A percentile compares a stretch with the other conserved stretches of the same genome.
Evolutionary conservation across 2,797 vertebrate genomes (phyloP).

Genomic region (Luscinia luscinia): DNA sequence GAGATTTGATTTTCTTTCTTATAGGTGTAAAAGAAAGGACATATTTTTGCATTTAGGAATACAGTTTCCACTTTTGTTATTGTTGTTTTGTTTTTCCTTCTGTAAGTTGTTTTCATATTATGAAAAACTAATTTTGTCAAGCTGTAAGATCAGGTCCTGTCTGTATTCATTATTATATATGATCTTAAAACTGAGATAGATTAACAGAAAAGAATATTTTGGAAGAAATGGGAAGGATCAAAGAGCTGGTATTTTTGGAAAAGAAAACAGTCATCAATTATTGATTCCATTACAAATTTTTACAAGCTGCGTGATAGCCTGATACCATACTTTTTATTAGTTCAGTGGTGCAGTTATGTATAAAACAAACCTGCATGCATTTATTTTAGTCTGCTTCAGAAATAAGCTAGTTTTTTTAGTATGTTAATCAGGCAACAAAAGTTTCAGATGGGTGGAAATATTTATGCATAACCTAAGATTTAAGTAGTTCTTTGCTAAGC

Average conservation of each 20-base stretch:
- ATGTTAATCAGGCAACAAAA: neutral
- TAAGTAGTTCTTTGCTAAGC: neutral
- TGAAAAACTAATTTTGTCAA: neutral
- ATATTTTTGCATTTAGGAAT: neutral
- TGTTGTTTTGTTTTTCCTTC: neutral
- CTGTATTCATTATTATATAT: neutral
- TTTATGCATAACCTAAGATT: neutral
- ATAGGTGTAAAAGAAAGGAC: neutral
- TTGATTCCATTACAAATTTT: neutral
- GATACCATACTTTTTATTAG: neutral
- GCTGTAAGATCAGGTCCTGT: neutral
- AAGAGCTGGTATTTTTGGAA: neutral
- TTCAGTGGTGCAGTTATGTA: neutral
- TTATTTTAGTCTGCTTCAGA: neutral
- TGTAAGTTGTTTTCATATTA: neutral
- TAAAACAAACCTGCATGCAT: neutral
- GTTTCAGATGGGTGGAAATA: neutral
- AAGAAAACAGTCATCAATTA: neutral
- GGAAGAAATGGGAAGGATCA: neutral
- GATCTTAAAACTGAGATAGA: neutral
- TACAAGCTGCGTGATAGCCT: neutral
- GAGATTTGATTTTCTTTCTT: neutral
- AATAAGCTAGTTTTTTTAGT: neutral
- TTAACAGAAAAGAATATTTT: neutral
- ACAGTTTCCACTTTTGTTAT: neutral